phyloP scores from a whole-genome alignment of 2,113 vertebrate genomes.

The Apteryx owenii region DNA sequence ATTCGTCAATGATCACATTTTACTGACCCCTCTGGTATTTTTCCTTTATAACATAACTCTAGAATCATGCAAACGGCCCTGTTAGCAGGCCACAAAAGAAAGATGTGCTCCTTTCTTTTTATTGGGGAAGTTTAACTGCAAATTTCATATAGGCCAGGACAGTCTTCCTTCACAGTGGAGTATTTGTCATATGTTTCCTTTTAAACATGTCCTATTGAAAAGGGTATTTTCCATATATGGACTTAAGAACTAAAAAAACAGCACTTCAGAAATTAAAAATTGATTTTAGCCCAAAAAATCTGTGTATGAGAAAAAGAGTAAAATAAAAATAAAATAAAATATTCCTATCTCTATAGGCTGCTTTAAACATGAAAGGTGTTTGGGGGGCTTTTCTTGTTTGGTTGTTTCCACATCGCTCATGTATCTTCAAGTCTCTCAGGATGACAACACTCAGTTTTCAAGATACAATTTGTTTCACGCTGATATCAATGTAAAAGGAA shows the following conservation, averaged over 20 bases:
- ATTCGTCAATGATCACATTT: conserved; percentile 4
- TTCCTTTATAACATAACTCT: neutral
- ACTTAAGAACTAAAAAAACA: neutral
- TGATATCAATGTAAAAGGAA: conserved; percentile 25
- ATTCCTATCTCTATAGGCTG: conserved; percentile 25
- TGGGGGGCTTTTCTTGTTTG: neutral
- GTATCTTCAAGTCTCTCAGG: neutral
- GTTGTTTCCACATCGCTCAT: neutral
- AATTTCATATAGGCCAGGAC: neutral
- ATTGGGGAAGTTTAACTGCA: neutral
- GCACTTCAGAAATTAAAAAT: conserved; percentile 45
- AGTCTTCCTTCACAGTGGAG: neutral
- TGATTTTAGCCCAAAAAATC: conserved; percentile 16
- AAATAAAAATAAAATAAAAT: neutral
- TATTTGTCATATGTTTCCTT: neutral
- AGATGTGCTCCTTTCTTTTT: neutral
- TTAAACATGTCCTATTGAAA: neutral
- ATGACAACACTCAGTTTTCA: conserved; percentile 27
- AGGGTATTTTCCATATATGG: neutral
- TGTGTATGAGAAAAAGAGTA: neutral
- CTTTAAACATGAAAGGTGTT: conserved; percentile 30
- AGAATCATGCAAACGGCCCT: neutral
- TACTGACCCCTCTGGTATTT: neutral
- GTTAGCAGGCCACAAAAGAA: neutral
- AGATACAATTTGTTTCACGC: conserved; percentile 19